A percentile compares a stretch with the other conserved stretches of the same genome.
Evolutionary conservation across 2,888 invertebrate species (phyloP).

Genomic region (Heliconius cydno): DNA sequence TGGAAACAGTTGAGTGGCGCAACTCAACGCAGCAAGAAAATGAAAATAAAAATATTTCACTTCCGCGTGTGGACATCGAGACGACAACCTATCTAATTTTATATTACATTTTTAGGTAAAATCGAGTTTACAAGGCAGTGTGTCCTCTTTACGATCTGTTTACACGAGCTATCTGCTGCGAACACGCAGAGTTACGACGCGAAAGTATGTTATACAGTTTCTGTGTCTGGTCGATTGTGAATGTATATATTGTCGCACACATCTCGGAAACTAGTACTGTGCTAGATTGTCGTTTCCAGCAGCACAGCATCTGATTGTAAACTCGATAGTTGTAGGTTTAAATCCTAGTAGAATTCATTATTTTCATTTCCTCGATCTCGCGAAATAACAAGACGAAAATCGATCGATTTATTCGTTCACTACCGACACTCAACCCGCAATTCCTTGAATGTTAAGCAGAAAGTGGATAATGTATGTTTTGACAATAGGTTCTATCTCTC

Average conservation of each 20-base stretch:
- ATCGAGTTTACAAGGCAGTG: conserved; percentile 19
- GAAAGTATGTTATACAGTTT: conserved; percentile 27
- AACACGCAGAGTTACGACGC: conserved; percentile 44
- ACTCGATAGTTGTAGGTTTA: neutral
- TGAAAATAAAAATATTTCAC: too few relatives aligned
- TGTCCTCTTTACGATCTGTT: conserved; percentile 43
- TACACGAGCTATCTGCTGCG: conserved; percentile 47
- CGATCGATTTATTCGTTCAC: neutral
- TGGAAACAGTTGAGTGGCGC: too few relatives aligned
- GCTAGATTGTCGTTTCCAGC: neutral
- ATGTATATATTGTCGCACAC: conserved; percentile 6
- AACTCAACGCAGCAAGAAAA: too few relatives aligned
- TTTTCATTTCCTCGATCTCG: neutral
- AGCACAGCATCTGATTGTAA: neutral
- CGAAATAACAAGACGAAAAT: neutral
- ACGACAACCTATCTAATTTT: too few relatives aligned
- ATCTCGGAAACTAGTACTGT: neutral
- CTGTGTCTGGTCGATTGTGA: conserved; percentile 19
- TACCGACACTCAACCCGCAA: neutral
- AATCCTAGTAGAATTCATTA: neutral
- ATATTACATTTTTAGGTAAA: too few relatives aligned
- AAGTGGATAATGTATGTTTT: too few relatives aligned
- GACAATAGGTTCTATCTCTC: too few relatives aligned
- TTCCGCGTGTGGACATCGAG: too few relatives aligned
- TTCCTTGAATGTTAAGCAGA: neutral